These are phyloP conservation scores for Oryzaephilus surinamensis DNA, from an alignment of 1,140 invertebrate genomes.

Conservation along the genomic window DNA sequence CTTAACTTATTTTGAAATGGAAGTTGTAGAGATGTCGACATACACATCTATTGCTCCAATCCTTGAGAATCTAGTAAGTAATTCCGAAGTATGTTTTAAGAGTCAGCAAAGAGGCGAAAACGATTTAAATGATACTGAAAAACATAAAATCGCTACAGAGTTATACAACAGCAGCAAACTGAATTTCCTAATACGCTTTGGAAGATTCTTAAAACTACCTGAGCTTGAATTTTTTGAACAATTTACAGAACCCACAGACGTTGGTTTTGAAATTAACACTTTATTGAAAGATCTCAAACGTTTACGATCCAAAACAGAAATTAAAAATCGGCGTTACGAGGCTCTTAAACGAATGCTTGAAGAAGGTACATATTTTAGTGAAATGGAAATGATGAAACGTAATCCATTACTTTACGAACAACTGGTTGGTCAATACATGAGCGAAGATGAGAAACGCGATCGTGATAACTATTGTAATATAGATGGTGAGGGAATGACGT, in stretches of 20 bases:
- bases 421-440: slow-evolving; percentile 73
- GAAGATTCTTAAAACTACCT: slow-evolving; percentile 52
- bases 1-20: no score
- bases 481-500: slow-evolving; percentile 46
- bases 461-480: slow-evolving; percentile 31
- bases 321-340: slow-evolving; percentile 72
- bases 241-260: slow-evolving; percentile 39
- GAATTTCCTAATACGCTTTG: slow-evolving; percentile 66
- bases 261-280: slow-evolving; percentile 47
- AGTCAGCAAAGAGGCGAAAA: slow-evolving; percentile 63
- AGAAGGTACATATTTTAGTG: slow-evolving; percentile 75
- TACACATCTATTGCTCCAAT: no score
- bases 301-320: no score
- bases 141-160: slow-evolving; percentile 53
- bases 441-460: slow-evolving; percentile 63
- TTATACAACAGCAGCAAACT: slow-evolving; percentile 53
- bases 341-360: slow-evolving; percentile 65
- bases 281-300: slow-evolving; percentile 44
- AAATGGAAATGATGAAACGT: slow-evolving; percentile 84
- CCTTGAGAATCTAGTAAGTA: slow-evolving; percentile 19
- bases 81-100: slow-evolving; percentile 25
- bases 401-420: slow-evolving; percentile 85
- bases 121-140: slow-evolving; percentile 58
- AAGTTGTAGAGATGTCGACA: no score
- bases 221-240: slow-evolving; percentile 59